Evolutionary conservation across 2,888 invertebrate species (phyloP), one percentile per base, ranked within the genome.

Genomic region (Dascillus cervinus): DNA sequence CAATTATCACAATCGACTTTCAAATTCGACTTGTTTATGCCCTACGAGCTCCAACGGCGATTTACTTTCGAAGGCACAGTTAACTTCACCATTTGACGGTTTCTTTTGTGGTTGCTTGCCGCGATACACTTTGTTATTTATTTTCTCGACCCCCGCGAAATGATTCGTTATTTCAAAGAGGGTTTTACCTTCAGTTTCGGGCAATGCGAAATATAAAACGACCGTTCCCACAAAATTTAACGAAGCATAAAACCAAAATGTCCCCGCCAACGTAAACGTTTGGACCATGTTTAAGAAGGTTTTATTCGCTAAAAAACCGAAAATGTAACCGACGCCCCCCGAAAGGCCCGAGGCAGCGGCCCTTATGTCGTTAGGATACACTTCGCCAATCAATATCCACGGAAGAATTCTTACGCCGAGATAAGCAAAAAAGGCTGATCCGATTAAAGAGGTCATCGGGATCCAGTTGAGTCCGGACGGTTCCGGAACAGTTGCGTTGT

Each of bases 151-250:
- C 0, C 81, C 79, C 1, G 75, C 70, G 47, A 77, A 83, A 56
- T 82, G 82, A 36, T 77, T 72, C 47, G 79, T 75, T 27, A 85
- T 82, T 46, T 83, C 82, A 31, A 70, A 69, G 22, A 88, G 59
- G 1, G 75, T 77, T 50, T 83, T 77, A 0, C 86, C 85, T 58
- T 88, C 88, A 0, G 89, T 89, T 67, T 89, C 89, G 0, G 88
- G 88, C 34, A 89, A 60, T 15, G 75, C 64, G 37, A 77, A 77
- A 54, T 77, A 84, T 15, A 88, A 65, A 4, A 75, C 58, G 3
- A 75, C 38, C n/a, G 75, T 67, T 0, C 85, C 86, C 0, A 72
- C 38, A 3, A 82, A 57, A 47, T 81, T 72, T 2, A 84, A 65
- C 2, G 65, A 43, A 0, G 78, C 74, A 55, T 84, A 82, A 13